Base-by-base conservation (phyloP, 2,888 invertebrate species). In the Aricia artaxerxes region DNA sequence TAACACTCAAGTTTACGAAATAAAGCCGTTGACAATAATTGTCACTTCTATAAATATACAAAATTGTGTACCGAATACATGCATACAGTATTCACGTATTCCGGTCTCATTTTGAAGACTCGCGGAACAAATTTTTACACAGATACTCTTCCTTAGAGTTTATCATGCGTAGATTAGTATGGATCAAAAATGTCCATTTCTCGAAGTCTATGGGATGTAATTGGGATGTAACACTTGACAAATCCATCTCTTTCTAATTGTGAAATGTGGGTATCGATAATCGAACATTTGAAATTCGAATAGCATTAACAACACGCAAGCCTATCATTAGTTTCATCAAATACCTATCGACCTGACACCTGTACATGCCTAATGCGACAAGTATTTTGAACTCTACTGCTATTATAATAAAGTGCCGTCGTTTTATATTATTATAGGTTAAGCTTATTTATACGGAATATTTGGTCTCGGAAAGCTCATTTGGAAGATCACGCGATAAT, bases 401-500 rank as follows among this genome's bases (percentile, higher is more conserved):
- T 16, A 69, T 35, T 5, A 2, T 5, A 11, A 38, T 69, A 38
- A 35, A 38, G 69, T 16, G 38, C 6, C 2, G 69, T 31, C 5
- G 7, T 35, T 69, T 69, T 35, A 69, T 2, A 69, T 69, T 35
- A 24, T 31, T 69, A 11, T 35, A 5, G 13, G 13, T 69, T 24
- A 24, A 24, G 24, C 24, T 24, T 69, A 69, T 69, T 38, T 69
- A 69, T 69, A 24, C 35, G 69, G 69, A 69, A 69, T 69, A 69
- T 69, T 69, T 69, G 35, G 69, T 83, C 83, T 85, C 86, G 86
- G 85, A 88, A 88, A 88, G 85, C 89, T 88, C 89, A 89, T 91
- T 90, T 83, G 82, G 81, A 82, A 88, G 90, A 90, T 90, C 90
- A 88, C 85, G 86, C 86, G 90, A 92, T 92, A 89, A 88, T 88